Evolutionary conservation across 2,797 vertebrate species (phyloP).

Genomic region (Argyrosomus regius): DNA sequence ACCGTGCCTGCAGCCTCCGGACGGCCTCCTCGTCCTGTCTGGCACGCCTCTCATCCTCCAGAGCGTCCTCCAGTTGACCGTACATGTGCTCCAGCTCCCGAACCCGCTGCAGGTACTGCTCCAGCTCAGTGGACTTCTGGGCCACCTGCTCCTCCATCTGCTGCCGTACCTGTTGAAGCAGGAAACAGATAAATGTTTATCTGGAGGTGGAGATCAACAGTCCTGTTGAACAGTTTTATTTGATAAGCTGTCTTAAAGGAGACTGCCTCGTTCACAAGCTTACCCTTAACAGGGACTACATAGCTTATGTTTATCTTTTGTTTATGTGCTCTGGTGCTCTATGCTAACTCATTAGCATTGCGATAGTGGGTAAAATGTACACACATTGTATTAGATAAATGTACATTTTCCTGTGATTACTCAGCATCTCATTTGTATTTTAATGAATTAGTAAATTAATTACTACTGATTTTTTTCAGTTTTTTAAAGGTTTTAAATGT

Average conservation of each 20-base stretch:
- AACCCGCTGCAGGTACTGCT: conserved; percentile 95
- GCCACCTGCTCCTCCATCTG: conserved; percentile 97
- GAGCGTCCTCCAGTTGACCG: conserved; percentile 91
- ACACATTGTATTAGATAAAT: background rate
- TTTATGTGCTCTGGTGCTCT: no score
- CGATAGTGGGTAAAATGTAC: background rate
- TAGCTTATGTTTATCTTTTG: background rate
- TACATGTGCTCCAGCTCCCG: conserved; percentile 96
- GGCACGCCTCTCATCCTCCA: conserved; percentile 93
- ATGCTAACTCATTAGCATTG: background rate
- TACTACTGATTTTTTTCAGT: no score
- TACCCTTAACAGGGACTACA: background rate
- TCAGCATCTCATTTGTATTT: background rate
- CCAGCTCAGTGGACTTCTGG: conserved; percentile 95
- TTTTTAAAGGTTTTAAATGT: background rate
- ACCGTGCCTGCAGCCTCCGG: conserved; percentile 94
- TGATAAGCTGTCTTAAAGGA: background rate
- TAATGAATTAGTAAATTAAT: background rate
- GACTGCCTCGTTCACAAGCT: background rate
- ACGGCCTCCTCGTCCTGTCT: conserved; percentile 94
- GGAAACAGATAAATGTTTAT: background rate
- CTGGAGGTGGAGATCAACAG: background rate
- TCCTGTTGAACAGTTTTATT: background rate
- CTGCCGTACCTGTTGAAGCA: conserved; percentile 88
- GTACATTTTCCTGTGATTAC: background rate